phyloP scores from a whole-genome alignment of 2,888 invertebrate species.

The Empis livida region DNA sequence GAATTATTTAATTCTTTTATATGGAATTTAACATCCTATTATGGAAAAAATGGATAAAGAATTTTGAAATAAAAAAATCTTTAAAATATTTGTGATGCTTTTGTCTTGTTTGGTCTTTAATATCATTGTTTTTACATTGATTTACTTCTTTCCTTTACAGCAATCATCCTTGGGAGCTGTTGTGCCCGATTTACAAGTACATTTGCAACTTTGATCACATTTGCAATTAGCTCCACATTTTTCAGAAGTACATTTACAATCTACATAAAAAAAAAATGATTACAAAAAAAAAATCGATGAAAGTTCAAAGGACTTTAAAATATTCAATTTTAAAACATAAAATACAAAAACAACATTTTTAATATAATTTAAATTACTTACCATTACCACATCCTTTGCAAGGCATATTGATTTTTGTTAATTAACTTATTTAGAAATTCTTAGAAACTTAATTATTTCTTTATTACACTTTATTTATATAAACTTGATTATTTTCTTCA shows the following conservation, averaged over 20 bases:
- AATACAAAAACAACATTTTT: too few species aligned
- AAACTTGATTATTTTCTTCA: background rate
- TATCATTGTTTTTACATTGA: background rate
- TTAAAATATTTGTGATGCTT: background rate
- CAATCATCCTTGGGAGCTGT: background rate
- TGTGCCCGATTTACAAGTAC: background rate
- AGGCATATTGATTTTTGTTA: slow-evolving; percentile 5
- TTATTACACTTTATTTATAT: too few species aligned
- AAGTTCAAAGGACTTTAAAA: background rate
- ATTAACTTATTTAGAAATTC: background rate
- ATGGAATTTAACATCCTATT: background rate
- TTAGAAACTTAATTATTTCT: too few species aligned
- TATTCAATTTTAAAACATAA: too few species aligned
- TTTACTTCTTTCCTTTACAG: background rate
- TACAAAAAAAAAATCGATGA: background rate
- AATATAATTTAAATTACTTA: background rate
- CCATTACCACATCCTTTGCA: slow-evolving; percentile 10
- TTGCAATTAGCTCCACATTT: slow-evolving; percentile 15
- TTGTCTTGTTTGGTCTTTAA: background rate
- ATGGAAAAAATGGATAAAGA: background rate
- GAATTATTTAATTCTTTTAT: too few species aligned
- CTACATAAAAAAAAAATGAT: slow-evolving; percentile 7
- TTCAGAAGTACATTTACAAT: slow-evolving; percentile 15
- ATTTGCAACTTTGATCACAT: slow-evolving; percentile 10
- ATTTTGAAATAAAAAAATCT: background rate